Base-by-base conservation (phyloP, 2,888 invertebrate genomes). In the Hesperia comma region DNA sequence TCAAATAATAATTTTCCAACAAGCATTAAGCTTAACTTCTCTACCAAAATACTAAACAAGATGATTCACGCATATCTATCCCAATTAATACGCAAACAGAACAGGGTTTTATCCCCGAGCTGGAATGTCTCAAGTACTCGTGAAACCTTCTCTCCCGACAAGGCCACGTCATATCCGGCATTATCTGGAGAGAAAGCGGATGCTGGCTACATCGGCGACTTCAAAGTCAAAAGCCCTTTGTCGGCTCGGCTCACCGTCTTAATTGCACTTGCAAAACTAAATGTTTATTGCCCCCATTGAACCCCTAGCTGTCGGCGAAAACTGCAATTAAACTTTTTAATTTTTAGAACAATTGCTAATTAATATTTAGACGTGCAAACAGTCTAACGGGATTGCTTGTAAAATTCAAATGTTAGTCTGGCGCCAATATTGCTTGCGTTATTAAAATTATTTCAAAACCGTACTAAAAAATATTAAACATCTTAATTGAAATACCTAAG, bases 101-200 rank as follows among this genome's bases (percentile, higher is more conserved):
- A 66, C 70, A 67, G 74, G 71, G 74, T 81, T 80, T 83, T 84
- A 84, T 83, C 81, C 83, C 73, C 58, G 70, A 80, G 71, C 71
- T 75, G 91, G 92, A 92, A 92, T 92, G 79, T 91, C 84, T 88
- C 91, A 81, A 80, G 88, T 85, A 87, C 87, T 87, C 83, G 91
- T 90, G 90, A 92, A 92, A 88, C 90, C 88, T 86, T 82, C 79
- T 82, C 82, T 79, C 78, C 78, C 73, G 74, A 79, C 87, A 88
- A 88, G 88, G 88, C 87, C 88, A 82, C 84, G 85, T 85, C 85
- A 88, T 82, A 87, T 92, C 91, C 91, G 90, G 85, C 76, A 74
- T 83, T 86, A 87, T 85, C 85, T 85, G 73, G 69, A 80, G 88
- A 86, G 90, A 92, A 92, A 91, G 91, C 90, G 88, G 90, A 90